Percentiles rank a stretch among this genome's conserved stretches.
These are phyloP conservation scores for Dione vanillae DNA, from an alignment of 2,888 invertebrate genomes.

Conservation along the genomic window DNA sequence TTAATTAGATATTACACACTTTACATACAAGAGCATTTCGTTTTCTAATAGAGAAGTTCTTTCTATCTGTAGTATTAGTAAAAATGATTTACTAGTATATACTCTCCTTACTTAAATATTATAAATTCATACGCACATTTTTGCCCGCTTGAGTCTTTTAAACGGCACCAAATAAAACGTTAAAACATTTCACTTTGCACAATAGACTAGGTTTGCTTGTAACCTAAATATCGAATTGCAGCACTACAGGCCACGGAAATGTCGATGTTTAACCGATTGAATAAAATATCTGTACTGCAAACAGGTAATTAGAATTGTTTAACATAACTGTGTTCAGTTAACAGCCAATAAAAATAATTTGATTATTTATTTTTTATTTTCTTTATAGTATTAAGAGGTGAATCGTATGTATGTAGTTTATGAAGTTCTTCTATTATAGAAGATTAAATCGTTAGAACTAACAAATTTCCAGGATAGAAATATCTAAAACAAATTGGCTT, in stretches of 20 bases:
- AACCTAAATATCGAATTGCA: constrained; percentile 81
- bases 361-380: not conserved
- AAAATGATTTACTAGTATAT: not conserved
- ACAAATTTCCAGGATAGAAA: too few relatives aligned
- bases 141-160: constrained; percentile 42
- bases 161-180: constrained; percentile 59
- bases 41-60: too few relatives aligned
- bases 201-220: constrained; percentile 78
- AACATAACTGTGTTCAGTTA: constrained; percentile 39
- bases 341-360: not conserved
- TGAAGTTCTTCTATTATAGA: too few relatives aligned
- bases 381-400: too few relatives aligned
- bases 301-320: constrained; percentile 38
- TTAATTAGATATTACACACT: too few relatives aligned
- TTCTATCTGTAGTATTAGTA: too few relatives aligned
- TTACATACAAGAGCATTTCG: too few relatives aligned
- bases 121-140: not conserved
- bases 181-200: constrained; percentile 79
- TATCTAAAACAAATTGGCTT: too few relatives aligned
- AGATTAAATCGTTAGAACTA: too few relatives aligned
- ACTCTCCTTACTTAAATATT: not conserved
- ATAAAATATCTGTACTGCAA: constrained; percentile 58
- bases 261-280: constrained; percentile 65
- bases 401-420: too few relatives aligned
- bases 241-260: constrained; percentile 65